Percentiles rank a stretch among this genome's conserved stretches.
Evolutionary conservation across 2,888 invertebrate species (phyloP).

Genomic region (Stomorhina lunata): DNA sequence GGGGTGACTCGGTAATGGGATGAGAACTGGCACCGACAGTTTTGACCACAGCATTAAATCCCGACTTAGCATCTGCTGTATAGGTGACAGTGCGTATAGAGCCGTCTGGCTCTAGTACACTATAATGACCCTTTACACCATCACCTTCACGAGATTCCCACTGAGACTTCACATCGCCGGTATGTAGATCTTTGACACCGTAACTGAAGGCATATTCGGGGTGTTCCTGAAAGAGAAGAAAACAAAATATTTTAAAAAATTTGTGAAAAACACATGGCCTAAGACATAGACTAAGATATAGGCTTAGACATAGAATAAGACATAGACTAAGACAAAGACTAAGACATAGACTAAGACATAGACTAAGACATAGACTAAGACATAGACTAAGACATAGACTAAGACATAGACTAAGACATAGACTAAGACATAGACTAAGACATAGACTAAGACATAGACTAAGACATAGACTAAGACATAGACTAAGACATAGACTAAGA

Average conservation of each 20-base stretch:
- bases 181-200: constrained; percentile 82
- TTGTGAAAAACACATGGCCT: neutral
- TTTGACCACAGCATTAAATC: constrained; percentile 82
- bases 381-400: no score
- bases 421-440: no score
- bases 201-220: constrained; percentile 83
- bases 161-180: constrained; percentile 82
- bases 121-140: constrained; percentile 82
- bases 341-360: no score
- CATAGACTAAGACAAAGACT: no score
- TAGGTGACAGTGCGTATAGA: constrained; percentile 82
- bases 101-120: constrained; percentile 85
- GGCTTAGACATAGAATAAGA: no score
- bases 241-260: constrained; percentile 3
- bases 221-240: constrained; percentile 77
- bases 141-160: constrained; percentile 83
- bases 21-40: constrained; percentile 79
- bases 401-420: no score
- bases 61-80: constrained; percentile 81
- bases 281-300: no score
- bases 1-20: constrained; percentile 76
- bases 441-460: no score
- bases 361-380: no score
- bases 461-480: no score
- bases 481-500: no score